Evolutionary conservation across 2,113 vertebrate genomes (phyloP).

Genomic region (Sterrhoptilus dennistouni): DNA sequence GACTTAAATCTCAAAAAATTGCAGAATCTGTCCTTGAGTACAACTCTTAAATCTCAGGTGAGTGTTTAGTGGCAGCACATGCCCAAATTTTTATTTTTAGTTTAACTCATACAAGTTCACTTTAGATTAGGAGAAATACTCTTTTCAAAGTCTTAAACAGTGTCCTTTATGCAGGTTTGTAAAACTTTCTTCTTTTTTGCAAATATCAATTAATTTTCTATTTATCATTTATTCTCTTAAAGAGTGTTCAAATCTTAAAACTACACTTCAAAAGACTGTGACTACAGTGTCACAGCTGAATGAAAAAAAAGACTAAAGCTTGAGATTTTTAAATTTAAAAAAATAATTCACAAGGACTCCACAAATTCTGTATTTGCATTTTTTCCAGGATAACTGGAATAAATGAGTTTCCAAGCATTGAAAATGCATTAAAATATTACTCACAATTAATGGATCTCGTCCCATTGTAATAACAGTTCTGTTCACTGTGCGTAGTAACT

Average conservation of each 20-base stretch:
- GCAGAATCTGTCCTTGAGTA: not conserved
- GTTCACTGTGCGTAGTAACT: slow-evolving; percentile 89
- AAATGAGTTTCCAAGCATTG: not conserved
- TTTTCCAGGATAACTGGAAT: not conserved
- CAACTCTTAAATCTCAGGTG: not conserved
- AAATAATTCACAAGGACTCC: not conserved
- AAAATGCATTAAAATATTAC: slow-evolving; percentile 64
- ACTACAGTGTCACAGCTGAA: not conserved
- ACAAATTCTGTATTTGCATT: not conserved
- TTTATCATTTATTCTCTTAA: not conserved
- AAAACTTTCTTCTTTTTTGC: not conserved
- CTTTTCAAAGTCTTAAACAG: not conserved
- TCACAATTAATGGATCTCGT: slow-evolving; percentile 88
- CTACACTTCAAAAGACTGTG: not conserved
- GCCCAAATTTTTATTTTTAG: not conserved
- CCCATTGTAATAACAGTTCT: slow-evolving; percentile 91
- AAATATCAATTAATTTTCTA: not conserved
- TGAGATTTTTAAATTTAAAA: not conserved
- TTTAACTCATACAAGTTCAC: not conserved
- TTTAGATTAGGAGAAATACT: not conserved
- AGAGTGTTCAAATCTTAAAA: not conserved
- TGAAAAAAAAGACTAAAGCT: not conserved
- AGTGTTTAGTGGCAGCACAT: not conserved
- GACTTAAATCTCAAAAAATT: not conserved
- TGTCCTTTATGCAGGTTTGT: not conserved